phyloP scores from a whole-genome alignment of 1,140 invertebrate species.

The Polypedilum pembai region DNA sequence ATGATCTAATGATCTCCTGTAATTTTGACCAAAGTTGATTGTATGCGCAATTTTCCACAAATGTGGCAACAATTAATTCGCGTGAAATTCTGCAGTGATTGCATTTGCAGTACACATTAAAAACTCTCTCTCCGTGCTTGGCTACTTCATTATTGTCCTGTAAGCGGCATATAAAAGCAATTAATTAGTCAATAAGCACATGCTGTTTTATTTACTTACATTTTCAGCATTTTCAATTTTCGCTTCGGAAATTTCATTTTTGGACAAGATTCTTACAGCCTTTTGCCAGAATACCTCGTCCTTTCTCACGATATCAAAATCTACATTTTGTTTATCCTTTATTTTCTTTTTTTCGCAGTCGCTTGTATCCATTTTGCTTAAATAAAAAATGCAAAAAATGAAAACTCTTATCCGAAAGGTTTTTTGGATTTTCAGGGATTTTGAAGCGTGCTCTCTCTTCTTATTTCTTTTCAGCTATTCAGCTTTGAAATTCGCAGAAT shows the following conservation, averaged over 20 bases:
- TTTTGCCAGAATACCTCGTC: neutral
- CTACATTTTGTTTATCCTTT: neutral
- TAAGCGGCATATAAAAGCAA: neutral
- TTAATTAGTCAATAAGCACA: neutral
- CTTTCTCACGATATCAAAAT: neutral
- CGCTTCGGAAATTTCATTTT: neutral
- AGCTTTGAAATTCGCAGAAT: no score
- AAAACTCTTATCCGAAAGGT: no score
- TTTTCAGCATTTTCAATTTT: slow-evolving; percentile 7
- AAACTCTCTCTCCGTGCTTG: slow-evolving; percentile 39
- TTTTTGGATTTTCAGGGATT: no score
- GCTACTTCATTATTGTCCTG: neutral
- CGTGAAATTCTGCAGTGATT: slow-evolving; percentile 43
- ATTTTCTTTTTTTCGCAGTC: neutral
- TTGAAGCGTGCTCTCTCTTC: no score
- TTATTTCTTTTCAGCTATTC: no score
- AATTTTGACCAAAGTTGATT: slow-evolving; percentile 42
- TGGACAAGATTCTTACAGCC: neutral
- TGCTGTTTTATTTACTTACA: slow-evolving; percentile 25
- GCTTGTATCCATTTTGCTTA: neutral
- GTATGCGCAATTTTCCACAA: slow-evolving; percentile 43
- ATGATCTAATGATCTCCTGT: slow-evolving; percentile 40
- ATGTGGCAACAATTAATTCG: slow-evolving; percentile 41
- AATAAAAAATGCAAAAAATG: no score
- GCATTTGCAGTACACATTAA: slow-evolving; percentile 43